Evolutionary conservation across 92 coral and sea anemone genomes (phyloP).

Genomic region (Scolanthus callimorphus): DNA sequence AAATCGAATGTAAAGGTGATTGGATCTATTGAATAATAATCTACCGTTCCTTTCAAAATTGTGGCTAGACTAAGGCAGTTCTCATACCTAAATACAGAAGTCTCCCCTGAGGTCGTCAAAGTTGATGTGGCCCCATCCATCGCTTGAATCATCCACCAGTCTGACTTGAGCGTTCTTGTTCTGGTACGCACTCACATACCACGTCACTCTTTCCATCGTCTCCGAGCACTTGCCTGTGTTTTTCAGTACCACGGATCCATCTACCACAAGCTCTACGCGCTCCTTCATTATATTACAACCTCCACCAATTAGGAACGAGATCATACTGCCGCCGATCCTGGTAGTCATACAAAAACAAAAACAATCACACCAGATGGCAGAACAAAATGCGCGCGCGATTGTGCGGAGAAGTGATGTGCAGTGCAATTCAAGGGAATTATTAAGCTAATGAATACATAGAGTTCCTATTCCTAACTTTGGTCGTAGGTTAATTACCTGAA

Average conservation of each 20-base stretch:
- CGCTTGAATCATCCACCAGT: constrained; percentile 33
- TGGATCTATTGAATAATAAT: too few species aligned
- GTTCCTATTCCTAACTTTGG: background rate
- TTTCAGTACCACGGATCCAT: constrained; percentile 21
- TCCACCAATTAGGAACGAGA: constrained; percentile 58
- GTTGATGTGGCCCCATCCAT: constrained; percentile 59
- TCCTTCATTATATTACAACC: constrained; percentile 34
- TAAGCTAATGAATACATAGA: too few species aligned
- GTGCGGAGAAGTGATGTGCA: too few species aligned
- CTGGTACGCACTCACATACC: constrained; percentile 30
- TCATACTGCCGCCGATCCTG: constrained; percentile 14
- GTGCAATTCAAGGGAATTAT: too few species aligned
- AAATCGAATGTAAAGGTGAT: too few species aligned
- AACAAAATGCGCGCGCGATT: too few species aligned
- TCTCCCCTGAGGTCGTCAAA: constrained; percentile 57
- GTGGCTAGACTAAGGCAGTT: too few species aligned
- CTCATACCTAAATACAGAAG: constrained; percentile 23
- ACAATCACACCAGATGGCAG: background rate
- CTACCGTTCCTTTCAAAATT: too few species aligned
- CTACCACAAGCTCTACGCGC: constrained; percentile 43
- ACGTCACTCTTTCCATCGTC: constrained; percentile 28
- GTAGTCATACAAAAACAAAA: too few species aligned
- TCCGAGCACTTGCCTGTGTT: constrained; percentile 46
- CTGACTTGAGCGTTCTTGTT: constrained; percentile 41
- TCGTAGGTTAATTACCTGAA: constrained; percentile 7